A percentile compares a stretch with the other conserved stretches of the same genome.
phyloP scores from a whole-genome alignment of 2,888 invertebrate genomes.

The Yponomeuta sedellus region DNA sequence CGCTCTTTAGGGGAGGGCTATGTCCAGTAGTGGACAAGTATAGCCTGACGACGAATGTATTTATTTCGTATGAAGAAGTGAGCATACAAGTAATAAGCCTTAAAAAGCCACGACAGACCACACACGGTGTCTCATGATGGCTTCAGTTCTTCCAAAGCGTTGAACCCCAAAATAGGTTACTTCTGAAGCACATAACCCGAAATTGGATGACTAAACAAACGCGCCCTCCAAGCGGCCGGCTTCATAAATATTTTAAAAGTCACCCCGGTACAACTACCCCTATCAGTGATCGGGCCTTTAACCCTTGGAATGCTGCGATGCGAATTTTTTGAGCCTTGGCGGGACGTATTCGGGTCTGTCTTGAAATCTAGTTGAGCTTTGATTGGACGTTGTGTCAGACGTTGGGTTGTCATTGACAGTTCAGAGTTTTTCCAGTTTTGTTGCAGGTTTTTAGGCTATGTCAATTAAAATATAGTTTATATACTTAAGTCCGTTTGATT shows the following conservation, averaged over 20 bases:
- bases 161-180: slow-evolving; percentile 49
- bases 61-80: too few relatives aligned
- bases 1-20: too few relatives aligned
- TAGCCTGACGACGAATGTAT: too few relatives aligned
- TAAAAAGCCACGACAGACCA: too few relatives aligned
- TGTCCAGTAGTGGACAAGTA: too few relatives aligned
- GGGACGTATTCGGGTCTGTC: slow-evolving; percentile 43
- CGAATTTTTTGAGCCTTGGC: slow-evolving; percentile 38
- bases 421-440: too few relatives aligned
- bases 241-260: slow-evolving; percentile 75
- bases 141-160: background rate
- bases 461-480: too few relatives aligned
- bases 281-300: slow-evolving; percentile 61
- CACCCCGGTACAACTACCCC: slow-evolving; percentile 50
- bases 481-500: too few relatives aligned
- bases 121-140: background rate
- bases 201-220: slow-evolving; percentile 70
- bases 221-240: slow-evolving; percentile 43
- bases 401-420: background rate
- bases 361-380: background rate
- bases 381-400: background rate
- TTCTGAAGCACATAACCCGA: slow-evolving; percentile 57
- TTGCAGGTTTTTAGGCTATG: too few relatives aligned
- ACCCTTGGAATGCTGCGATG: slow-evolving; percentile 51
- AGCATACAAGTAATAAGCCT: too few relatives aligned